Percentiles rank a stretch among this genome's conserved stretches.
Conservation (phyloP, 2,113 vertebrate genomes). For the Aspidoscelis tigris region DNA sequence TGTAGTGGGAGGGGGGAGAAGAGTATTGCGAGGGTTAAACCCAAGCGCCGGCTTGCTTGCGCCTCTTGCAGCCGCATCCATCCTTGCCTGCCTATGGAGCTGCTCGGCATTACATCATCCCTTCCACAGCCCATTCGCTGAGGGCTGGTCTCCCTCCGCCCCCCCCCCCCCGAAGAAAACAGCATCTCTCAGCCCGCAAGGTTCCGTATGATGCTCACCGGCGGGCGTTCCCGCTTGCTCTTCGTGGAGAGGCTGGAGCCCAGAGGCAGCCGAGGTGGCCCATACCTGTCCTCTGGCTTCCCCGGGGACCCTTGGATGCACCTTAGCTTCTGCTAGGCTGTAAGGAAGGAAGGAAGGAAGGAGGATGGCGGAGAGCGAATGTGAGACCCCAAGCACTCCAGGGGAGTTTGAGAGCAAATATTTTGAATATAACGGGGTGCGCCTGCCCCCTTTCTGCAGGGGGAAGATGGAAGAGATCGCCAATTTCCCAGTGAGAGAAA, state of each 20-base stretch:
- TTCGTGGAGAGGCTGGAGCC: too few relatives aligned
- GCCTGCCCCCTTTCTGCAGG: conserved; percentile 96
- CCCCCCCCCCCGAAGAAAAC: background rate
- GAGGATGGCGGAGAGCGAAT: conserved; percentile 96
- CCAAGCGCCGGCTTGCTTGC: background rate
- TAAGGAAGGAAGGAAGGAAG: conserved; percentile 18
- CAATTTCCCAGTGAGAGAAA: conserved; percentile 91
- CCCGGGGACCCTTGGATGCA: background rate
- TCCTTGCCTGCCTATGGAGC: background rate
- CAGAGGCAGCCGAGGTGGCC: background rate
- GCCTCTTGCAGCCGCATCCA: background rate
- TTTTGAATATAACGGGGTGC: conserved; percentile 95
- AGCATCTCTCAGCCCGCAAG: background rate
- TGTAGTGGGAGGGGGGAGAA: background rate
- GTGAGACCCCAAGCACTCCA: conserved; percentile 94
- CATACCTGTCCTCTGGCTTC: background rate
- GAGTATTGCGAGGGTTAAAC: background rate
- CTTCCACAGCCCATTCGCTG: conserved; percentile 71
- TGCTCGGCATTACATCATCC: conserved; percentile 81
- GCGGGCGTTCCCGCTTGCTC: conserved; percentile 14
- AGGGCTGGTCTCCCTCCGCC: conserved; percentile 23
- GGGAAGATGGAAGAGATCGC: conserved; percentile 98
- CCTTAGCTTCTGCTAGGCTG: background rate
- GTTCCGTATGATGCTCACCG: background rate
- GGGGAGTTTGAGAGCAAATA: conserved; percentile 98